These are phyloP conservation scores for Leucophenga varia DNA, from an alignment of 1,140 invertebrate species.

Conservation along the genomic window DNA sequence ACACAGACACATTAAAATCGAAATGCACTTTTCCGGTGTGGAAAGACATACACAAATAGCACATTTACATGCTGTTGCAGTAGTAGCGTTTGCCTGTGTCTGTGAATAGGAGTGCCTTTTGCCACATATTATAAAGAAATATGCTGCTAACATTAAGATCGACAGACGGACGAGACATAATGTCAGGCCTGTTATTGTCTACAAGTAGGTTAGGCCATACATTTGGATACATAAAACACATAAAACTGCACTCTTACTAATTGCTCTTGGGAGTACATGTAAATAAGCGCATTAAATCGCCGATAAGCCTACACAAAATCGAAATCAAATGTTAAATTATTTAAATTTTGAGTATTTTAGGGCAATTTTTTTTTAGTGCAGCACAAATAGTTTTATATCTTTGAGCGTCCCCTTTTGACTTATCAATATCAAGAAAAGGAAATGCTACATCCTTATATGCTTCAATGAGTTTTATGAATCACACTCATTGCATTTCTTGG, in stretches of 20 bases:
- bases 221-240: conserved; percentile 42
- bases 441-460: conserved; percentile 45
- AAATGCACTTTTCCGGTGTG: too few relatives aligned
- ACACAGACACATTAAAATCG: too few relatives aligned
- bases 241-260: conserved; percentile 52
- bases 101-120: conserved; percentile 23
- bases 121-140: too few relatives aligned
- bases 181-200: neutral
- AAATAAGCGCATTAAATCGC: conserved; percentile 20
- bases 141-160: conserved; percentile 17
- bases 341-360: neutral
- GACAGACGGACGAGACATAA: too few relatives aligned
- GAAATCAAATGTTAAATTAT: conserved; percentile 18
- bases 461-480: conserved; percentile 42
- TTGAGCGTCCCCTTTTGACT: conserved; percentile 23
- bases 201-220: conserved; percentile 48
- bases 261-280: conserved; percentile 31
- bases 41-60: conserved; percentile 3
- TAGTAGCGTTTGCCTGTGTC: too few relatives aligned
- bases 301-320: conserved; percentile 25
- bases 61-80: conserved; percentile 11
- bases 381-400: too few relatives aligned
- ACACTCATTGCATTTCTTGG: conserved; percentile 12
- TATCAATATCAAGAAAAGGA: conserved; percentile 12
- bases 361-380: too few relatives aligned